Base-by-base conservation (phyloP, 2,797 vertebrate genomes). In the Mus minutoides region DNA sequence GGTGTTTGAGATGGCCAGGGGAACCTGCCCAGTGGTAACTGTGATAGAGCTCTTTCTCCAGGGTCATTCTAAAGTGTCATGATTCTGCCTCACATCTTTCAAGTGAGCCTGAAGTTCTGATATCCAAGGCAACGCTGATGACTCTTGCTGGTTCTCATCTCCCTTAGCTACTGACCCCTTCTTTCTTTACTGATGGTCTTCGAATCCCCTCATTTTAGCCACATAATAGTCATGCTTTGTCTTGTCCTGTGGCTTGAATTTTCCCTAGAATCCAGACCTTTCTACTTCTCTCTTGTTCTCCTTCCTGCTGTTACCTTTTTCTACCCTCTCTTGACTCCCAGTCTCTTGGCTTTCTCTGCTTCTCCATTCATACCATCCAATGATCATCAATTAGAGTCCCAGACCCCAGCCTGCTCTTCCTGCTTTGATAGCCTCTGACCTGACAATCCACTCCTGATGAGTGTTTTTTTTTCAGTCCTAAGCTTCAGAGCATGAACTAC, bases 401-500 rank as follows among this genome's bases (percentile, higher is more conserved):
- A 43, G 24, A 8, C 0, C 5, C 34, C n/a, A 24, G 34, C 13
- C 2, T 2, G 7, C 31, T 77, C n/a, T 40, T 12, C 11, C 69
- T 82, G 29, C 43, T 62, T 19, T 75, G 49, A 92, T 13, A n/a
- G 11, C 21, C 29, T 58, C 29, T 34, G 0, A 26, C 9, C 52
- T 71, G 37, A 54, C 21, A 24, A n/a, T 40, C 52, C 0, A 21
- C 24, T 3, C 1, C 1, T 26, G 21, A 13, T 24, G 80, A 10
- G 56, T n/a, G 21, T 31, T 37, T 75, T 85, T 69, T 67, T 21
- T 19, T 12, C 85, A 58, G 78, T 62, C 37, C 9, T 29, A 79
- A 88, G 37, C 43, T 79, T 52, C 67, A 26, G 24, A 69, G 76
- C 11, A 75, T 21, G 24, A 67, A n/a, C 17, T 54, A 29, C 62